Evolutionary conservation across 2,113 vertebrate species (phyloP).

Genomic region (Setophaga petechia): DNA sequence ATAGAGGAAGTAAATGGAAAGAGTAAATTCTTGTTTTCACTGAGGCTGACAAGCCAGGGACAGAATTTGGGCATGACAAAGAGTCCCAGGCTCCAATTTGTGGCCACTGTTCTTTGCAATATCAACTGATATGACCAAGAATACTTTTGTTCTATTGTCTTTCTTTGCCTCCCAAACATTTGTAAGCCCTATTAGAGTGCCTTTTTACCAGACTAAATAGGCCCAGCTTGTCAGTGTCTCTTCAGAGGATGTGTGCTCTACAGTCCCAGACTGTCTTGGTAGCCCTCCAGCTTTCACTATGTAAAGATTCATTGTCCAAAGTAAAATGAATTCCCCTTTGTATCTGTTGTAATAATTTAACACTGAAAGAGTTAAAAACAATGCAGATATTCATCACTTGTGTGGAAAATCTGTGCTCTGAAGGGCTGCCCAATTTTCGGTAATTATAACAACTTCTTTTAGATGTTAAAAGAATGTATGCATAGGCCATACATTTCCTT

Average conservation of each 20-base stretch:
- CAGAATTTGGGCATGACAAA: neutral
- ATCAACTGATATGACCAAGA: neutral
- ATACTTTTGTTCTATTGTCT: neutral
- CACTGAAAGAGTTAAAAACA: slow-evolving; percentile 46
- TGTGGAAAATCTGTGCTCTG: slow-evolving; percentile 32
- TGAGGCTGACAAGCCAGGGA: neutral
- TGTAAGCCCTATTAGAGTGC: neutral
- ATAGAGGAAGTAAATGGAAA: neutral
- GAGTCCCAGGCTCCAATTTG: neutral
- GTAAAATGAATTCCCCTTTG: slow-evolving; percentile 14
- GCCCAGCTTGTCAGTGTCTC: neutral
- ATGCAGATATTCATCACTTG: slow-evolving; percentile 22
- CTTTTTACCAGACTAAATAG: slow-evolving; percentile 30
- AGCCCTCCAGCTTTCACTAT: slow-evolving; percentile 31
- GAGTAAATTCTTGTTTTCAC: neutral
- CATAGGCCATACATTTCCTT: slow-evolving; percentile 55
- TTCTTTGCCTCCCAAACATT: neutral
- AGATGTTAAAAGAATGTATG: slow-evolving; percentile 54
- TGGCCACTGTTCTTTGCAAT: neutral
- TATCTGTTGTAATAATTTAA: slow-evolving; percentile 1
- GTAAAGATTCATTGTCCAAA: slow-evolving; percentile 24
- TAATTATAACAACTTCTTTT: slow-evolving; percentile 50
- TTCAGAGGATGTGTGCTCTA: neutral
- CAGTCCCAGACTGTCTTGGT: neutral
- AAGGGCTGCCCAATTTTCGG: slow-evolving; percentile 38